These are phyloP conservation scores for Coecobrya sp. DNA, from an alignment of 2,888 invertebrate genomes.

Conservation along the genomic window DNA sequence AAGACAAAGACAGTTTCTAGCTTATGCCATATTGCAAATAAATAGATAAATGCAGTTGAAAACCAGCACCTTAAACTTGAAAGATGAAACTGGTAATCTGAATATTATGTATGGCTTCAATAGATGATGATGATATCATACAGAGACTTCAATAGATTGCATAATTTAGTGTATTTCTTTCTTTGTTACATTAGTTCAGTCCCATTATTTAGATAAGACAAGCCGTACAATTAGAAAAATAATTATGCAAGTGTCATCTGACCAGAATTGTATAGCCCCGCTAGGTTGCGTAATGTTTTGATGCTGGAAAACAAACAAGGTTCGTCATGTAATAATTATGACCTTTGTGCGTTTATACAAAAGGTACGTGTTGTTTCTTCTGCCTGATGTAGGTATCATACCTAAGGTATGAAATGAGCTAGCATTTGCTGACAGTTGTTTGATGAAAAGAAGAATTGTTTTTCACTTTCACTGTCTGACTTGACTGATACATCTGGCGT, in stretches of 20 bases:
- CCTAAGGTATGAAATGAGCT: background rate
- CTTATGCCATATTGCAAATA: no score
- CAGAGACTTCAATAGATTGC: no score
- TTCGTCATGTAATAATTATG: background rate
- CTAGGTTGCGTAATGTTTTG: background rate
- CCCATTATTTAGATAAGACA: no score
- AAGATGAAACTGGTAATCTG: no score
- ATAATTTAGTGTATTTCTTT: no score
- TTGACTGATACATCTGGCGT: conserved; percentile 10
- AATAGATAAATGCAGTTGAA: no score
- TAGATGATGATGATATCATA: no score
- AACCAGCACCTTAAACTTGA: no score
- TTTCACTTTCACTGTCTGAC: conserved; percentile 8
- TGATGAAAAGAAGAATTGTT: conserved; percentile 61
- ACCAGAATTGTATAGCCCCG: background rate
- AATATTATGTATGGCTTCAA: no score
- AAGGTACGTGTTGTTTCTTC: background rate
- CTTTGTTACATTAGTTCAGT: no score
- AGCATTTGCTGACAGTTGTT: conserved; percentile 55
- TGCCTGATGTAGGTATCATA: background rate
- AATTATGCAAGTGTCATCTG: background rate
- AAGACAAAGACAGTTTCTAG: no score
- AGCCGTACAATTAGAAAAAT: background rate
- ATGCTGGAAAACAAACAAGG: conserved; percentile 14
- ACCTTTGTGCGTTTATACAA: background rate